Conservation (phyloP, 2,113 vertebrate species). For the Tauraco erythrolophus region DNA sequence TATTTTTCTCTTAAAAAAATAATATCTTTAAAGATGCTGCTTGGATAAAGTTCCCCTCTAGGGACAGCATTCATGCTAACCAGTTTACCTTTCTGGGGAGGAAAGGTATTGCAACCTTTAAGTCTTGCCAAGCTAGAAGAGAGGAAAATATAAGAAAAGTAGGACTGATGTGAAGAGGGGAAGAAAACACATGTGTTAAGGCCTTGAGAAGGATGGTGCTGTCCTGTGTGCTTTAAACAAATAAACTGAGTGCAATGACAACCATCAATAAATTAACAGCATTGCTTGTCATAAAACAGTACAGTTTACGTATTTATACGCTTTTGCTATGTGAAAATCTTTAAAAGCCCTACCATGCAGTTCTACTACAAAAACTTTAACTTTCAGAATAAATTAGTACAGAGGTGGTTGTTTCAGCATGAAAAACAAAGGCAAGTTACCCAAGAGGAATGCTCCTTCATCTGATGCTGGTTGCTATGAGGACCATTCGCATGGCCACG, state of each 20-base stretch:
- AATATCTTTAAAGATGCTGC: neutral
- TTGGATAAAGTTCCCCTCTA: neutral
- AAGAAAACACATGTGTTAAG: accelerated
- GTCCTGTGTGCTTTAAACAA: too few species aligned
- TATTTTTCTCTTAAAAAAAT: too few species aligned
- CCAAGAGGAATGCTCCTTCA: conserved; percentile 99
- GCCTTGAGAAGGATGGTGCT: neutral
- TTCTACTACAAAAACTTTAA: neutral
- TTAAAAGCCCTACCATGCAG: neutral
- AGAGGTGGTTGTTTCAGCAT: neutral
- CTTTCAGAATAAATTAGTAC: accelerated
- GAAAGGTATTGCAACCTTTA: neutral
- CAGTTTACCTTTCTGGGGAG: neutral
- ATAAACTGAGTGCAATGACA: too few species aligned
- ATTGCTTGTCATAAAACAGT: accelerated
- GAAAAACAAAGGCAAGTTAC: conserved; percentile 70
- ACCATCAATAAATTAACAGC: neutral
- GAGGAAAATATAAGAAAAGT: neutral
- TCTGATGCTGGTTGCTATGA: conserved; percentile 99
- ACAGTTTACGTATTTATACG: accelerated
- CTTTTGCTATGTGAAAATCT: neutral
- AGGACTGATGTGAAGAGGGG: neutral
- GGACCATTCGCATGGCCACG: conserved; percentile 92
- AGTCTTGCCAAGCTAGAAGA: neutral
- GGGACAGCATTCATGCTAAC: neutral